Base-by-base conservation (phyloP, 2,797 vertebrate genomes). In the Echiichthys vipera region DNA sequence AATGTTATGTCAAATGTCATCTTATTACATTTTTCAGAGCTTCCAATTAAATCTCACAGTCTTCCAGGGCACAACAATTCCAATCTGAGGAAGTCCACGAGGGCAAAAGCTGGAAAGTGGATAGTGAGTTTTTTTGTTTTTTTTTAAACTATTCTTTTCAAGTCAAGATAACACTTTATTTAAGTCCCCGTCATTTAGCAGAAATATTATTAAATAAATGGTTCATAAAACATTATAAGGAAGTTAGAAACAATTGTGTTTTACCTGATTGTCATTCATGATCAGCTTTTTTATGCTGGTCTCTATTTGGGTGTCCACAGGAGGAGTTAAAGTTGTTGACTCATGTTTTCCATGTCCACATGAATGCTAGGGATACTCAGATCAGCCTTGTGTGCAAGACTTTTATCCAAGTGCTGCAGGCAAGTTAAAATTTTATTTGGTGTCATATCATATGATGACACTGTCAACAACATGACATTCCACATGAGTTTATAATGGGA, bases 401-500 rank as follows among this genome's bases (percentile, higher is more conserved):
- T n/a, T n/a, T n/a, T n/a, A n/a, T n/a, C n/a, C n/a, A n/a, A n/a
- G n/a, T n/a, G n/a, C n/a, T 10, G 45, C n/a, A 12, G 24, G 34
- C 8, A 0, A 30, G 8, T 81, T 39, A 8, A 74, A 49, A 11
- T 54, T 58, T 56, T 4, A 75, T 71, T 32, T 45, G 10, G 22
- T 67, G 65, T 62, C 46, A 30, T n/a, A 25, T 27, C 22, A 30
- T 27, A 27, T 67, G 30, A 32, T 17, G 45, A 53, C 5, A 24
- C 25, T 55, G 12, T 47, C 45, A 70, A 32, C 50, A 77, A 51
- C 27, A 73, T n/a, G 67, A 42, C 37, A 65, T 61, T 57, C 61
- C 71, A 45, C 66, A 32, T 24, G 46, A 68, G 67, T 5, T 37
- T 58, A 29, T n/a, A 62, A 66, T 11, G 6, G 18, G 62, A 63